Conservation (phyloP, 1,140 invertebrate genomes). For the Drosophila saltans region DNA sequence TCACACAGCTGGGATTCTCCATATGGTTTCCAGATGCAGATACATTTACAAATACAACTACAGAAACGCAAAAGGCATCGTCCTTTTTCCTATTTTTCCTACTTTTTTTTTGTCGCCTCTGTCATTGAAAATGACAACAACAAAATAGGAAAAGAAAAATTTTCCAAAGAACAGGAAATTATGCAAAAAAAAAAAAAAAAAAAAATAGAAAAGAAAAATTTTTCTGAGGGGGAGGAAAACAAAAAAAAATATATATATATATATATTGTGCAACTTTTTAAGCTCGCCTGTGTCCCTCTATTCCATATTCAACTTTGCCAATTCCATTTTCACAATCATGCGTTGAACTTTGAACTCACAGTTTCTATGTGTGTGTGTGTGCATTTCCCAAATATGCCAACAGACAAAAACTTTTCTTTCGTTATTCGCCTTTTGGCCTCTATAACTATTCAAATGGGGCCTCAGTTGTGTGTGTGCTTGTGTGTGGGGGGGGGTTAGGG, state of each 20-base stretch:
- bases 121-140: constrained; percentile 73
- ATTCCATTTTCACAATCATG: constrained; percentile 80
- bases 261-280: constrained; percentile 44
- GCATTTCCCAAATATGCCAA: constrained; percentile 78
- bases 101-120: constrained; percentile 42
- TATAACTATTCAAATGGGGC: constrained; percentile 49
- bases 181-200: constrained; percentile 55
- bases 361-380: constrained; percentile 36
- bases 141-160: constrained; percentile 38
- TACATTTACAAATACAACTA: constrained; percentile 26
- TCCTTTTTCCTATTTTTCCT: neutral
- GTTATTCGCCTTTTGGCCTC: constrained; percentile 45
- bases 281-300: neutral
- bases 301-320: constrained; percentile 64
- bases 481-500: too few relatives aligned
- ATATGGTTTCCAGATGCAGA: constrained; percentile 2
- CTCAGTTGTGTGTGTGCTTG: constrained; percentile 58
- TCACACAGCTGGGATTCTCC: constrained; percentile 60
- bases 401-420: constrained; percentile 70
- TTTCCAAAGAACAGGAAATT: constrained; percentile 55
- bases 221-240: neutral
- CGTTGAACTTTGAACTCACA: constrained; percentile 75
- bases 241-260: neutral
- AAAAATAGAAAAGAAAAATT: constrained; percentile 21
- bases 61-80: neutral